Evolutionary conservation across 1,140 invertebrate species (phyloP), one percentile per base, ranked within the genome.

Genomic region (Bemisia tabaci): DNA sequence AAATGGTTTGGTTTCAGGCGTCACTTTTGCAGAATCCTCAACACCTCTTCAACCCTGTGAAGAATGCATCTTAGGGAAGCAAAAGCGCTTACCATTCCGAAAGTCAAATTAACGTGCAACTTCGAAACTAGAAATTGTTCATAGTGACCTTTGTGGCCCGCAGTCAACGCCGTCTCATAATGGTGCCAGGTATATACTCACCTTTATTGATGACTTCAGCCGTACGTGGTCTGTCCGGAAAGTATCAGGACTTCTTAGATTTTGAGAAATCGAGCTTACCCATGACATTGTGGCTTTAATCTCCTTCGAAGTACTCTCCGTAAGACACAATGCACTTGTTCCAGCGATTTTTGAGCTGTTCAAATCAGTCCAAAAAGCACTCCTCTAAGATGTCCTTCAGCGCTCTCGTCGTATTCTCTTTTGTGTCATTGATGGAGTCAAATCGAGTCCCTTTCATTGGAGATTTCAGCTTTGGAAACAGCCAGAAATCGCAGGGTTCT

Each of bases 201-300:
- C 79, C 0, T 77, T 81, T 33, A 79, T 77, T 2, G 79, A 82
- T 71, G 78, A 81, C 26, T 77, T 65, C 63, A 48, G 17, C 5
- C 33, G 33, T 48, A 9, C 17, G 33, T 48, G n/a, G 33, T 48
- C 26, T 77, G 65, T 64, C 72, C 75, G 33, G 17, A 48, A 48
- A 48, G 17, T 9, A 48, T 17, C 33, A 48, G 33, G 5, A 9
- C 17, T 48, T 48, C 33, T 17, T 17, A 48, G 17, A 48, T 48
- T 48, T 48, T 48, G 5, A 17, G 33, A 48, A 48, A 9, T 48
- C 33, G 17, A 48, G 17, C 33, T n/a, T n/a, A n/a, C n/a, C n/a
- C n/a, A n/a, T n/a, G n/a, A n/a, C n/a, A n/a, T n/a, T n/a, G n/a
- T n/a, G n/a, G n/a, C n/a, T n/a, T n/a, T n/a, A n/a, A n/a, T n/a